Base-by-base conservation (phyloP, 1,140 invertebrate genomes). In the Wasmannia auropunctata region DNA sequence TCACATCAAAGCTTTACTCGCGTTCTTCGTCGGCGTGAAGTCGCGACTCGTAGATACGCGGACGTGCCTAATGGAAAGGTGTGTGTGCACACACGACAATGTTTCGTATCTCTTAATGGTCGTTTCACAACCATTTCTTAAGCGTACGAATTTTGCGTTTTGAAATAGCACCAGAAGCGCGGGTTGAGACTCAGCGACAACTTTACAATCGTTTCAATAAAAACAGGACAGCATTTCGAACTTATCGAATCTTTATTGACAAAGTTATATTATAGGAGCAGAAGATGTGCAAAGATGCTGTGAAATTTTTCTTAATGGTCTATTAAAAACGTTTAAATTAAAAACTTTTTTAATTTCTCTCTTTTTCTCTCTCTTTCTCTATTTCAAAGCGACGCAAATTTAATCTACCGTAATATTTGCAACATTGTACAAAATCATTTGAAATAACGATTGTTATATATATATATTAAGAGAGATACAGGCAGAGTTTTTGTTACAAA, bases 1-100 rank as follows among this genome's bases (percentile, higher is more conserved):
- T 92, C 86, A 95, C 90, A 95, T 95, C 94, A 95, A 95, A 95
- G 94, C 89, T 81, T 22, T 22, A 85, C 77, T 89, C 88, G 56
- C 75, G 69, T 91, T 91, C 88, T 87, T 92, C 62, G 86, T 89
- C 87, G 91, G 93, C 86, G 92, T 90, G 91, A 93, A 93, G 91
- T 93, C 92, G 93, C 93, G 91, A 90, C 91, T 93, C 91, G 90
- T 88, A 93, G 92, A 94, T 94, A 94, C 93, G 91, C 90, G 91
- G 91, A 92, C 92, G 93, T 93, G 85, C 92, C 92, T 92, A 93
- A 89, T 89, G 92, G 86, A 85, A 90, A 90, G 87, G 92, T 91
- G 90, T 91, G 89, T 88, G 88, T 90, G 90, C 89, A 89, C 91
- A 90, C 88, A 88, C 88, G 86, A 88, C 58, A 86, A 87, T 86